Percentiles rank a stretch among this genome's conserved stretches.
Evolutionary conservation across 2,797 vertebrate genomes (phyloP).

Genomic region (Tympanoctomys barrerae): DNA sequence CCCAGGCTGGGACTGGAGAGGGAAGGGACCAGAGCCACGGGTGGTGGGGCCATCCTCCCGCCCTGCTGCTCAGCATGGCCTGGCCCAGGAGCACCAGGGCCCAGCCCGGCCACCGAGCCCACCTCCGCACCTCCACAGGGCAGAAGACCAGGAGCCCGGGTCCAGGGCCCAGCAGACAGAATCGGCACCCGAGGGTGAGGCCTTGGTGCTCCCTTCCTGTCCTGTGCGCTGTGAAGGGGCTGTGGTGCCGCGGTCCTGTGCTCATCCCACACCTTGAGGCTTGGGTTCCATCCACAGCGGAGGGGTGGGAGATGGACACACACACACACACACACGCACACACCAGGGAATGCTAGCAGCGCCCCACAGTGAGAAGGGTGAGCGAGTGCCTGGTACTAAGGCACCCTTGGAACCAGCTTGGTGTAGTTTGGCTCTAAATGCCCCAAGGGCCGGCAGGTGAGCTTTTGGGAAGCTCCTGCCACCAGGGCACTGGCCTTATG

Average conservation of each 20-base stretch:
- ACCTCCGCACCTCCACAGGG: too few species aligned
- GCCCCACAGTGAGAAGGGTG: too few species aligned
- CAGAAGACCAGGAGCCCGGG: background rate
- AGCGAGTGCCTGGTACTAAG: fast-evolving
- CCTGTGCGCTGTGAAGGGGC: background rate
- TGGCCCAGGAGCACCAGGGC: background rate
- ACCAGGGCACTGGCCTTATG: background rate
- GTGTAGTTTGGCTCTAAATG: background rate
- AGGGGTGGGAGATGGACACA: background rate
- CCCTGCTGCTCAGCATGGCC: background rate
- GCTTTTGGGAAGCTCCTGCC: background rate
- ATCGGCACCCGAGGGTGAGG: background rate
- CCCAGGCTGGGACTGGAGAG: background rate
- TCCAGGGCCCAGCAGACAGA: background rate
- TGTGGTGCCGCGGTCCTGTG: background rate
- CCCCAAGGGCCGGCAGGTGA: background rate
- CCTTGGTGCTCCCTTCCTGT: background rate
- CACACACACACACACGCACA: background rate
- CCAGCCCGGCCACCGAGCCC: background rate
- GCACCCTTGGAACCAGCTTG: background rate
- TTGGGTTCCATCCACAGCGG: background rate
- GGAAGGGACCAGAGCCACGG: background rate
- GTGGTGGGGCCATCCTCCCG: background rate
- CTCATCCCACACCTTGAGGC: background rate
- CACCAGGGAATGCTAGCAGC: too few species aligned